Base-by-base conservation (phyloP, 2,113 vertebrate species). In the Eleginops maclovinus region DNA sequence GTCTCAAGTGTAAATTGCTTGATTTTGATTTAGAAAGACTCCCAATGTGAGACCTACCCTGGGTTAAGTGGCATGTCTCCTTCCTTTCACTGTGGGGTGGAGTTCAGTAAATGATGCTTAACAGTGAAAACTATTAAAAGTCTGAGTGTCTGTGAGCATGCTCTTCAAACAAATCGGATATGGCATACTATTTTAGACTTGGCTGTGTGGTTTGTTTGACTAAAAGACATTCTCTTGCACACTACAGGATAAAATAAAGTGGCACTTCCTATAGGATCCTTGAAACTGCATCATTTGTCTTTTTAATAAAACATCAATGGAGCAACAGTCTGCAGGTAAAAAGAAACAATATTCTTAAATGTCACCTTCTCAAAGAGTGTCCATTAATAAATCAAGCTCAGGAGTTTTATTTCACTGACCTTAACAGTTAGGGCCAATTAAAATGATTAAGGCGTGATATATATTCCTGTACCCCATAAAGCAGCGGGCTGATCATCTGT, bases 41-140 rank as follows among this genome's bases (percentile, higher is more conserved):
- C 66, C 66, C 60, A 63, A 16, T 72, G 59, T 46, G 63, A 80
- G 65, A 72, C 56, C 49, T 61, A 72, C 56, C 21, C 51, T 50
- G 43, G 75, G 79, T 83, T 79, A 81, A 87, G 64, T 69, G 54
- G 60, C 10, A 40, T 72, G 44, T 56, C 73, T 82, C 28, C 24
- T 68, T 72, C 41, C 15, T 76, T 74, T 51, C 49, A 55, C 77
- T 54, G 26, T 68, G 44, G 65, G 66, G 15, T 49, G 44, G 75
- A 69, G 36, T 82, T 86, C 74, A 88, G 84, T 86, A 89, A 89
- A 81, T 86, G 59, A 90, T 82, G 74, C 17, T 60, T 49, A 87
- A 70, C 40, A 72, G 82, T 72, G 66, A 66, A 75, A 75, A 59
- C 61, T 67, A 46, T 62, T 44, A 2, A 66, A 49, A 14, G n/a